These are phyloP conservation scores for Pelobates fuscus DNA, from an alignment of 2,113 vertebrate genomes.

Conservation along the genomic window DNA sequence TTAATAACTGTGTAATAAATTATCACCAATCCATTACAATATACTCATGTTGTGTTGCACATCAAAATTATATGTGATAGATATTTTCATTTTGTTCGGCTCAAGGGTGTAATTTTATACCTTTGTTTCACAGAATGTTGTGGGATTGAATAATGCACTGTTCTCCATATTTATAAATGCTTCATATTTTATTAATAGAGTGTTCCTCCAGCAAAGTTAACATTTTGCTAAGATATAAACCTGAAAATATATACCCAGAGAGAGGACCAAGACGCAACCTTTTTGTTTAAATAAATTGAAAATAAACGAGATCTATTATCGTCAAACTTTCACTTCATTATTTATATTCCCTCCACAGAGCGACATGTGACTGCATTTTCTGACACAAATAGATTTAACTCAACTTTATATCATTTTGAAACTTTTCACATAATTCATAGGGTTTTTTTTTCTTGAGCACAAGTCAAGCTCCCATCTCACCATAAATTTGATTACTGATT, in stretches of 20 bases:
- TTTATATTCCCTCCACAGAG: not conserved
- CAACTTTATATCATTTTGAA: not conserved
- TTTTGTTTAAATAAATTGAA: not conserved
- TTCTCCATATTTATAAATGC: constrained; percentile 11
- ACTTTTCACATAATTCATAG: no score
- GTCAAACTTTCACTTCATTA: not conserved
- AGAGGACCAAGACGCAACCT: not conserved
- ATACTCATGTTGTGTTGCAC: not conserved
- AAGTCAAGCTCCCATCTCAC: no score
- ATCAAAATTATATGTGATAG: constrained; percentile 5
- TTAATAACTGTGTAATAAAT: constrained; percentile 13
- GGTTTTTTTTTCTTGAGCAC: no score
- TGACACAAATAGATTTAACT: not conserved
- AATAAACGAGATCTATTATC: not conserved
- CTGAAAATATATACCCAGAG: not conserved
- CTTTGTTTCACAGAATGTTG: not conserved
- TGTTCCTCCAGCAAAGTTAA: not conserved
- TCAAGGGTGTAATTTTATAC: not conserved
- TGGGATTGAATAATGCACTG: not conserved
- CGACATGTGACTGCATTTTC: not conserved
- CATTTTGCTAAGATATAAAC: not conserved
- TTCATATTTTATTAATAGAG: constrained; percentile 9
- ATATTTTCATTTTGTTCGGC: constrained; percentile 12
- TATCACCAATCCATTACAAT: not conserved
- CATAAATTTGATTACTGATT: no score